Percentiles rank a stretch among this genome's conserved stretches.
These are phyloP conservation scores for Terrapene triunguis DNA, from an alignment of 2,113 vertebrate genomes.

Conservation along the genomic window DNA sequence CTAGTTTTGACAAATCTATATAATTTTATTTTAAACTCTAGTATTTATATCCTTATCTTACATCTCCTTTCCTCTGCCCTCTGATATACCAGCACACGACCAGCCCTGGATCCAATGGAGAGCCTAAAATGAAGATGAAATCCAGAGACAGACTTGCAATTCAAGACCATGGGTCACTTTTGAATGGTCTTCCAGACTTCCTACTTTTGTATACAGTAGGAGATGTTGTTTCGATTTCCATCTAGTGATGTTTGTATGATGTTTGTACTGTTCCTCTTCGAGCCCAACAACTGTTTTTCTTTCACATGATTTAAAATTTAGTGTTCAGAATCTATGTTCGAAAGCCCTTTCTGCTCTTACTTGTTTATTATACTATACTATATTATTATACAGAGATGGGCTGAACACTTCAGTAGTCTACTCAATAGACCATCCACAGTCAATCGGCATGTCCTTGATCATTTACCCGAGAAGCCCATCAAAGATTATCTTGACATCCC, in stretches of 20 bases:
- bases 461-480: too few species aligned
- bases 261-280: neutral
- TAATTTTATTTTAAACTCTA: slow-evolving; percentile 43
- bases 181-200: neutral
- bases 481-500: too few species aligned
- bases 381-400: too few species aligned
- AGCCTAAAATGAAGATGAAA: slow-evolving; percentile 15
- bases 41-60: slow-evolving; percentile 20
- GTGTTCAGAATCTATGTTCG: slow-evolving; percentile 32
- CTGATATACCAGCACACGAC: neutral
- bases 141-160: neutral
- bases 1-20: neutral
- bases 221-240: neutral
- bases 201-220: neutral
- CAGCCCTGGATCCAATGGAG: neutral
- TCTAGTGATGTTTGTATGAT: neutral
- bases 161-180: neutral
- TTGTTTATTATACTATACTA: neutral
- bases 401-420: too few species aligned
- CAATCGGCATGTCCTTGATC: too few species aligned
- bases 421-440: too few species aligned
- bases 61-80: neutral
- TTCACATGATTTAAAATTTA: slow-evolving; percentile 62
- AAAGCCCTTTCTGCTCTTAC: slow-evolving; percentile 64
- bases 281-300: slow-evolving; percentile 41